A percentile compares a stretch with the other conserved stretches of the same genome.
phyloP scores from a whole-genome alignment of 1,140 invertebrate species.

The Elymnias hypermnestra region DNA sequence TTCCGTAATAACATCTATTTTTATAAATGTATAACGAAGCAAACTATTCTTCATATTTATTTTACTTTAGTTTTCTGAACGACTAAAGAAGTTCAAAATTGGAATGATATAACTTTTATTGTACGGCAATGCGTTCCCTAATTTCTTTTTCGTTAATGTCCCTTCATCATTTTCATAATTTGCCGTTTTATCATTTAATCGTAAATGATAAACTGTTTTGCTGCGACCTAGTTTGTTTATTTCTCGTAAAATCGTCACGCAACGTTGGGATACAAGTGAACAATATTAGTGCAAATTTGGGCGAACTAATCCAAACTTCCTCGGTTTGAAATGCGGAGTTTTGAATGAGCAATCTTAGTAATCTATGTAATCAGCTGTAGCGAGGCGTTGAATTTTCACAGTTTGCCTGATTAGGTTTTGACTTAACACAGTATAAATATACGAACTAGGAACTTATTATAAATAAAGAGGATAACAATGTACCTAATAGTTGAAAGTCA shows the following conservation, averaged over 20 bases:
- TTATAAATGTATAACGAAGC: too few species aligned
- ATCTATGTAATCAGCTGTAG: conserved; percentile 23
- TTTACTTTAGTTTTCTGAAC: too few species aligned
- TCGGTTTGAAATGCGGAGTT: conserved; percentile 15
- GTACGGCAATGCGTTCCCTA: conserved; percentile 3
- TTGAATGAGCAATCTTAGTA: conserved; percentile 17
- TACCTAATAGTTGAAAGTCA: too few species aligned
- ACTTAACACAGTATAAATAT: too few species aligned
- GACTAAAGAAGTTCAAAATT: too few species aligned
- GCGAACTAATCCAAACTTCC: conserved; percentile 32
- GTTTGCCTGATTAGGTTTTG: background rate
- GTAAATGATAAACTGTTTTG: conserved; percentile 43
- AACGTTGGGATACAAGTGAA: conserved; percentile 31
- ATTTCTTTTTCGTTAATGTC: conserved; percentile 5
- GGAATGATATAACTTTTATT: background rate
- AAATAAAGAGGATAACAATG: too few species aligned
- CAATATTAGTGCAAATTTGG: conserved; percentile 25
- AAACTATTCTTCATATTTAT: too few species aligned
- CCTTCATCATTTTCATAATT: conserved; percentile 41
- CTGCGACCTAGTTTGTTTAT: conserved; percentile 43
- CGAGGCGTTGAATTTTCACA: background rate
- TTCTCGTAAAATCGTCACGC: conserved; percentile 33
- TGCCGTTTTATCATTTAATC: conserved; percentile 50
- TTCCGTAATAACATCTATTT: too few species aligned
- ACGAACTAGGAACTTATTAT: too few species aligned